These are phyloP conservation scores for Lagopus leucura DNA, from an alignment of 2,113 vertebrate genomes.

Conservation along the genomic window DNA sequence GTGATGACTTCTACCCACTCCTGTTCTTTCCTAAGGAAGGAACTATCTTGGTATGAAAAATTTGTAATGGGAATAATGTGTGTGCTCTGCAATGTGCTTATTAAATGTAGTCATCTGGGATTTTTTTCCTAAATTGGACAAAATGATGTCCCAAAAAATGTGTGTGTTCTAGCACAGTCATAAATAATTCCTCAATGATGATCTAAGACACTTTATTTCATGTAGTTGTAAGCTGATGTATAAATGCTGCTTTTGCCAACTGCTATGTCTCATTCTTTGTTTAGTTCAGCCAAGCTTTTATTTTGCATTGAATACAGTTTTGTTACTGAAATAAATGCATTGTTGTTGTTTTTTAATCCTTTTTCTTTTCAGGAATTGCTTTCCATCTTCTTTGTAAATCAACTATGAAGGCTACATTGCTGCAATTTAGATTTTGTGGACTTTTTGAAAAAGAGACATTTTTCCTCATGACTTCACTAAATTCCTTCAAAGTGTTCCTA, in stretches of 20 bases:
- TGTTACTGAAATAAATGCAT: neutral
- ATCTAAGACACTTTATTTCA: neutral
- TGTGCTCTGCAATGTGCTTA: neutral
- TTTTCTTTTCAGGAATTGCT: constrained; percentile 11
- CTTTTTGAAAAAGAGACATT: neutral
- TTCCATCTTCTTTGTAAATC: neutral
- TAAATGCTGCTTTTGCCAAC: constrained; percentile 9
- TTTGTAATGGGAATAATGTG: neutral
- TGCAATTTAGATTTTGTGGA: neutral
- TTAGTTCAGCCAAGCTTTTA: constrained; percentile 13
- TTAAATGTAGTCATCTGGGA: neutral
- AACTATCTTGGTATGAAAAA: neutral
- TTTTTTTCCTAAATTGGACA: neutral
- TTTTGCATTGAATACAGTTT: neutral
- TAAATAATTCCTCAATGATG: neutral
- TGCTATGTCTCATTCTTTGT: neutral
- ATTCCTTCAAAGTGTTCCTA: neutral
- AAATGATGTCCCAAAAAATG: neutral
- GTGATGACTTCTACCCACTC: neutral
- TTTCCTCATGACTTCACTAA: neutral
- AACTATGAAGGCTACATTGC: neutral
- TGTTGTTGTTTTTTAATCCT: neutral
- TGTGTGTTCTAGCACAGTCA: neutral
- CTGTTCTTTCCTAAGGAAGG: neutral
- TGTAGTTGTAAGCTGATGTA: neutral